Conservation (phyloP, 2,888 invertebrate genomes). For the Zonitis immaculata region DNA sequence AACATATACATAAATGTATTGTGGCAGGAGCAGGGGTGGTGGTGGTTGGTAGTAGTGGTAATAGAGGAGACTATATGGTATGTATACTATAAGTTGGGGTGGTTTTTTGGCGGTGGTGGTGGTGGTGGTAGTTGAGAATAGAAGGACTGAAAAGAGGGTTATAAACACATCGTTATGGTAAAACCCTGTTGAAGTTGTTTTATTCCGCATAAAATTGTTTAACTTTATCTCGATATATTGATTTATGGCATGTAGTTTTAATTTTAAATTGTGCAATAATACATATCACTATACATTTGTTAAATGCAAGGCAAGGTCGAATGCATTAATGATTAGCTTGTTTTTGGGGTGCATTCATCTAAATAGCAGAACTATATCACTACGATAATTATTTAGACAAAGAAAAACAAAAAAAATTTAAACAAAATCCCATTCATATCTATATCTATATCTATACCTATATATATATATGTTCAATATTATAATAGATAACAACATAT, state of each 20-base stretch:
- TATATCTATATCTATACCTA: too few species aligned
- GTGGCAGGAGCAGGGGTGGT: constrained; percentile 18
- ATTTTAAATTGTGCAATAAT: constrained; percentile 30
- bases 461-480: too few species aligned
- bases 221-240: constrained; percentile 47
- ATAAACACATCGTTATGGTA: constrained; percentile 51
- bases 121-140: constrained; percentile 26
- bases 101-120: neutral
- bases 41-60: constrained; percentile 8
- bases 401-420: too few species aligned
- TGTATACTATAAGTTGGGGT: too few species aligned
- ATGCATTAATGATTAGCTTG: neutral
- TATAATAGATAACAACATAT: too few species aligned
- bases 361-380: too few species aligned
- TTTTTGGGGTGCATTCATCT: too few species aligned
- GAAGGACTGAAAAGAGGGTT: constrained; percentile 30
- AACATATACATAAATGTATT: constrained; percentile 11
- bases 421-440: too few species aligned
- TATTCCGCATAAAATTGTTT: constrained; percentile 48
- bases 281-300: neutral
- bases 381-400: too few species aligned
- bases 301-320: constrained; percentile 11
- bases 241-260: constrained; percentile 40
- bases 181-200: constrained; percentile 48
- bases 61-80: neutral